Evolutionary conservation across 2,888 invertebrate genomes (phyloP).

Genomic region (Eupithecia dodoneata): DNA sequence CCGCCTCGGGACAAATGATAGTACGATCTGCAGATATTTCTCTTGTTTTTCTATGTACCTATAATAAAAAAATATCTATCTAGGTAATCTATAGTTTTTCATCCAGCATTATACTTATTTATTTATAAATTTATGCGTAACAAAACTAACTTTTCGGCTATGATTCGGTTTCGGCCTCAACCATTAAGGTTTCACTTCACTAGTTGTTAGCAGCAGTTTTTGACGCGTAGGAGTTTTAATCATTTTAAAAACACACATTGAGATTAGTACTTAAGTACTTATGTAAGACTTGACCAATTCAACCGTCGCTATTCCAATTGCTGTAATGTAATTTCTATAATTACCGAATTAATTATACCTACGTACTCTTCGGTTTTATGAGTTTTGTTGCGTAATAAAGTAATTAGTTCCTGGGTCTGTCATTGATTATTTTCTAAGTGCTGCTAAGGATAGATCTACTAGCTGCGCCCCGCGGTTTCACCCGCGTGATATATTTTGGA

Average conservation of each 20-base stretch:
- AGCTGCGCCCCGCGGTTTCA: too few relatives aligned
- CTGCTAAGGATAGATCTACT: too few relatives aligned
- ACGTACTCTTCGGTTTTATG: conserved; percentile 28
- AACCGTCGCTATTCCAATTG: conserved; percentile 36
- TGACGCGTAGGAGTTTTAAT: conserved; percentile 42
- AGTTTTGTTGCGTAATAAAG: conserved; percentile 30
- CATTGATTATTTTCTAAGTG: conserved; percentile 16
- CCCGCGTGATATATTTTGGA: too few relatives aligned
- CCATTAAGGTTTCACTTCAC: conserved; percentile 9
- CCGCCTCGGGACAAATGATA: too few relatives aligned
- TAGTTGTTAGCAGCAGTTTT: conserved; percentile 27
- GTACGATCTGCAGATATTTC: too few relatives aligned
- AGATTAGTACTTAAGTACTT: conserved; percentile 22
- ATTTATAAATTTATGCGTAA: too few relatives aligned
- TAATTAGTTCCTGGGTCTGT: conserved; percentile 25
- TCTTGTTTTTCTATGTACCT: too few relatives aligned
- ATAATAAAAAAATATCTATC: too few relatives aligned
- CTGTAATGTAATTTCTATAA: conserved; percentile 38
- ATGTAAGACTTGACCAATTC: conserved; percentile 41
- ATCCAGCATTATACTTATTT: too few relatives aligned
- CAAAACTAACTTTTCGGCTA: neutral
- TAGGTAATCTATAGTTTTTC: too few relatives aligned
- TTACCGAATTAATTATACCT: conserved; percentile 40
- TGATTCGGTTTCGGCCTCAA: conserved; percentile 12
- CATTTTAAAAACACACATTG: conserved; percentile 41